Evolutionary conservation across 2,888 invertebrate species (phyloP).

Genomic region (Uloborus plumipes): DNA sequence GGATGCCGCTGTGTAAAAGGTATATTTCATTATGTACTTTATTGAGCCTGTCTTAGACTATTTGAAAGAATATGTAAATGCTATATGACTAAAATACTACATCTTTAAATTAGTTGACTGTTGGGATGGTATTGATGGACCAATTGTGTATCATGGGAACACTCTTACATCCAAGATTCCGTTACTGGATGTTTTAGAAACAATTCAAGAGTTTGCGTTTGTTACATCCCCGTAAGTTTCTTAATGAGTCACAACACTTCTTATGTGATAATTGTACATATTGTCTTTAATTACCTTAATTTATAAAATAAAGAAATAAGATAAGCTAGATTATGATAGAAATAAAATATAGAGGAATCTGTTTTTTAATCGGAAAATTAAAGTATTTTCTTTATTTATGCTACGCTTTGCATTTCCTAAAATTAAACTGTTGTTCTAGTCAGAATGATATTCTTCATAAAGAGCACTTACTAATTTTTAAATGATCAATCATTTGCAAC

Average conservation of each 20-base stretch:
- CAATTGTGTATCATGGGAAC: conserved; percentile 75
- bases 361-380: too few species aligned
- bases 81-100: neutral
- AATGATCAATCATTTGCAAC: too few species aligned
- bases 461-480: too few species aligned
- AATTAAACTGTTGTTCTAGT: too few species aligned
- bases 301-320: too few species aligned
- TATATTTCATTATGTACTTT: neutral
- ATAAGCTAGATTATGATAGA: too few species aligned
- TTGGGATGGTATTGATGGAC: conserved; percentile 74
- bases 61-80: neutral
- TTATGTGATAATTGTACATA: neutral
- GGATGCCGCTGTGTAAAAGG: conserved; percentile 74
- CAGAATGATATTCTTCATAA: too few species aligned
- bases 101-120: conserved; percentile 73
- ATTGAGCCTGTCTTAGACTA: neutral
- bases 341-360: too few species aligned
- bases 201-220: conserved; percentile 74
- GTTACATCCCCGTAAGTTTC: conserved; percentile 66
- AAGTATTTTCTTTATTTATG: too few species aligned
- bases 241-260: neutral
- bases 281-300: too few species aligned
- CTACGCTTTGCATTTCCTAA: too few species aligned
- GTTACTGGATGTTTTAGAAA: conserved; percentile 68
- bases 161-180: conserved; percentile 74